Conservation (phyloP, 2,113 vertebrate species). For the Chloropsis cyanopogon region DNA sequence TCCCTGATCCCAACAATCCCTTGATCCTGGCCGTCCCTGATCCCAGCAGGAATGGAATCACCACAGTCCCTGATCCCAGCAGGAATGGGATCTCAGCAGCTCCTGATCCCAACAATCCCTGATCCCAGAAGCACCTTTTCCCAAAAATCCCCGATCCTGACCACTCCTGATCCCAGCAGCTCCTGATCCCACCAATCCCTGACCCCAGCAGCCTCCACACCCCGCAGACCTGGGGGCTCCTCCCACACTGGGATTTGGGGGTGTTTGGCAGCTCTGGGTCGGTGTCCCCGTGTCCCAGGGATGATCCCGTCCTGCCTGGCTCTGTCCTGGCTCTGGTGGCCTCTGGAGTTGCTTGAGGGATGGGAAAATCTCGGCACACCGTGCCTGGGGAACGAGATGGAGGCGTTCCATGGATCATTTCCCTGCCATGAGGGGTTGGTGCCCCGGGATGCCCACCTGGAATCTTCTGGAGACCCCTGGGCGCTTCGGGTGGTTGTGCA, state of each 20-base stretch:
- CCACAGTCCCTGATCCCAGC: neutral
- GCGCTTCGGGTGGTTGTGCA: neutral
- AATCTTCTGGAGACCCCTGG: neutral
- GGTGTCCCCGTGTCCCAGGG: neutral
- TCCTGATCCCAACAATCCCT: neutral
- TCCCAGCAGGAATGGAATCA: no score
- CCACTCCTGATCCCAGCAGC: no score
- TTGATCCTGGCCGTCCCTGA: neutral
- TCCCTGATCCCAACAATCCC: no score
- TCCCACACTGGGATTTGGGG: neutral
- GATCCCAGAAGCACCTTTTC: no score
- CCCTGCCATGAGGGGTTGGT: neutral
- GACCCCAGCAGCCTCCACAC: neutral
- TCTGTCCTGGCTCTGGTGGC: accelerated
- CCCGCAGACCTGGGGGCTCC: neutral
- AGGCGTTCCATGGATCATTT: accelerated
- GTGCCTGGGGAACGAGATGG: neutral
- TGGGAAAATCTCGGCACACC: neutral
- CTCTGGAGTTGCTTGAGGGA: neutral
- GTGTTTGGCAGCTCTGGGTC: neutral
- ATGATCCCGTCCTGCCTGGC: neutral
- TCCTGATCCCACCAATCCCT: neutral
- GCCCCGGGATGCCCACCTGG: neutral
- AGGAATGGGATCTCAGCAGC: neutral
- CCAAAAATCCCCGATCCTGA: no score